These are phyloP conservation scores for Bombus ignitus DNA, from an alignment of 1,140 invertebrate genomes.

Conservation along the genomic window DNA sequence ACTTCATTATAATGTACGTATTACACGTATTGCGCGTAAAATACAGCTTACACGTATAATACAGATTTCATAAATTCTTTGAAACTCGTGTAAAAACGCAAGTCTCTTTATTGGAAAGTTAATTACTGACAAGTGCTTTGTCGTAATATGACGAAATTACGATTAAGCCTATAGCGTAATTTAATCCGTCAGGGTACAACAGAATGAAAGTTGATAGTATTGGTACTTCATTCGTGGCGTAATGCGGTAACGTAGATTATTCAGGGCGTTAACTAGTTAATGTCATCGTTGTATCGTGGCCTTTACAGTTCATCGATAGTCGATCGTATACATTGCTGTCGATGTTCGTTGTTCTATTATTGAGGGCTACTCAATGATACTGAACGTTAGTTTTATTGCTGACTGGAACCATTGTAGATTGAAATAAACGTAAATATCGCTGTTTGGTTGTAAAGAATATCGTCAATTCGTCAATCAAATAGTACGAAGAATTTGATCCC, in stretches of 20 bases:
- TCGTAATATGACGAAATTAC: neutral
- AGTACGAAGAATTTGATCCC: no score
- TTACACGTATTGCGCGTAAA: no score
- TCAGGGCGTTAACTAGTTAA: constrained; percentile 28
- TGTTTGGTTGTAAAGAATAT: no score
- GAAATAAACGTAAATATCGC: no score
- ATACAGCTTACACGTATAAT: no score
- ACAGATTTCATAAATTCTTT: neutral
- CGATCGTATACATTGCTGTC: neutral
- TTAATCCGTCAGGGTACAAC: neutral
- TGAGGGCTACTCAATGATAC: no score
- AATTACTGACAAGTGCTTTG: neutral
- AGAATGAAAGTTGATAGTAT: neutral
- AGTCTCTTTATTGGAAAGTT: neutral
- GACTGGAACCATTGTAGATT: no score
- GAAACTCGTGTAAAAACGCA: neutral
- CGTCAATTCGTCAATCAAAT: no score
- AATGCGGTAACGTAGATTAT: neutral
- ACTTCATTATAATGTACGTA: no score
- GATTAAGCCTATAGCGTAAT: neutral
- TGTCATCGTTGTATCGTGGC: constrained; percentile 1
- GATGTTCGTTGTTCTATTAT: no score
- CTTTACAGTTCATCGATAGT: constrained; percentile 14
- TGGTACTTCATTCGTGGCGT: neutral
- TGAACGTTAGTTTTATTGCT: no score